These are phyloP conservation scores for Ictidomys tridecemlineatus DNA, from an alignment of 2,113 vertebrate species.

Conservation along the genomic window DNA sequence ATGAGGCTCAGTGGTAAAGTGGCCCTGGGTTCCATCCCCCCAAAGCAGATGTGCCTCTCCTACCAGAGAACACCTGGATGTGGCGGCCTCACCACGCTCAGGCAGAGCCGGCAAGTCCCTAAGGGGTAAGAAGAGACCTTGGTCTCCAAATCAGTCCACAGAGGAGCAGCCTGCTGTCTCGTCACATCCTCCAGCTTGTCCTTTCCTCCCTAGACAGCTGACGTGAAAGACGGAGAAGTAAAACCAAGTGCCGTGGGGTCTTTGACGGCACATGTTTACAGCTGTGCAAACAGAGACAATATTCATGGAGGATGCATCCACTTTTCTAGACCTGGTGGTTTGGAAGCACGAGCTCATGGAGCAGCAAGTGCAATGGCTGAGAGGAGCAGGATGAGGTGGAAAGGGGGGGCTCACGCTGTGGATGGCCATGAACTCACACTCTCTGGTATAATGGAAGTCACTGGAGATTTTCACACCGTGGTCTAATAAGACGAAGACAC, in stretches of 20 bases:
- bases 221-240: background rate
- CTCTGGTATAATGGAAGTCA: rapidly evolving
- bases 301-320: background rate
- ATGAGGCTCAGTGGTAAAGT: too few relatives aligned
- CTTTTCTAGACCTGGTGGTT: background rate
- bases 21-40: too few relatives aligned
- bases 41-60: background rate
- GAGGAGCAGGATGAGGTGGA: background rate
- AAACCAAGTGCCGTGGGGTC: background rate
- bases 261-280: background rate
- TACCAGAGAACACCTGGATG: background rate
- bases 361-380: background rate
- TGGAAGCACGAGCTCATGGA: background rate
- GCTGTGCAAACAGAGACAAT: background rate
- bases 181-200: background rate
- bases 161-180: background rate
- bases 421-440: background rate
- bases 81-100: background rate
- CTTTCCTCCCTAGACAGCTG: background rate
- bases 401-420: too few relatives aligned
- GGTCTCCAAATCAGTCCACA: background rate
- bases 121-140: background rate
- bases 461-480: background rate
- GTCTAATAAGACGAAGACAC: constrained; percentile 62
- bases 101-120: background rate